Percentiles rank a stretch among this genome's conserved stretches.
Conservation (phyloP, 2,797 vertebrate genomes). For the Moxostoma hubbsi region DNA sequence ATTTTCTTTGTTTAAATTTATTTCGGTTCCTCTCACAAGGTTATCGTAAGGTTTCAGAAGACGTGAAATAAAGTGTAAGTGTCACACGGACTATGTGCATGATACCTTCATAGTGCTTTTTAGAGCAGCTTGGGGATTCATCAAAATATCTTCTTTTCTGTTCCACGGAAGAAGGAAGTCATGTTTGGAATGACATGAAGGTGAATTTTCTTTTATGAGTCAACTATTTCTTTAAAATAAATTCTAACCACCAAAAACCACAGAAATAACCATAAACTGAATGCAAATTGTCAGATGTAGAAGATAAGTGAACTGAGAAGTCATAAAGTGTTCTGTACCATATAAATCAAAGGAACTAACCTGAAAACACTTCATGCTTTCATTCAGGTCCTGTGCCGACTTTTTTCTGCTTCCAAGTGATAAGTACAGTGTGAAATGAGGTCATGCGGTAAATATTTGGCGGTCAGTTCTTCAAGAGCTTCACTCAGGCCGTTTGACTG, state of each 20-base stretch:
- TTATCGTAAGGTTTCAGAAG: no score
- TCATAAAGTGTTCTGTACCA: neutral
- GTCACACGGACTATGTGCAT: no score
- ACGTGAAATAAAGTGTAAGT: no score
- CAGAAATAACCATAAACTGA: constrained; percentile 7
- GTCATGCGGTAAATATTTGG: constrained; percentile 39
- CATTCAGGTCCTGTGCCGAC: constrained; percentile 4
- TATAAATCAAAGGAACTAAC: constrained; percentile 1
- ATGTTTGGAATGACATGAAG: no score
- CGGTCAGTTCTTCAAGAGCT: constrained; percentile 30
- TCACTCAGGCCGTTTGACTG: constrained; percentile 32
- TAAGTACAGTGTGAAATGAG: constrained; percentile 27
- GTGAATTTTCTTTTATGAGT: no score
- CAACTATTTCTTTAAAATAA: neutral
- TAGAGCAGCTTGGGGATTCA: no score
- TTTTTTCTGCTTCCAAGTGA: constrained; percentile 19
- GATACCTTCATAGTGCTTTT: no score
- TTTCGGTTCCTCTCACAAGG: neutral
- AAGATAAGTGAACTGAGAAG: no score
- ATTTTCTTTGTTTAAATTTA: no score
- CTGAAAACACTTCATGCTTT: constrained; percentile 15
- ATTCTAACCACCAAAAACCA: neutral
- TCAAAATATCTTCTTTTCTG: no score
- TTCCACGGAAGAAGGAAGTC: no score
- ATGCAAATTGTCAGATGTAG: neutral